These are phyloP conservation scores for Semotilus atromaculatus DNA, from an alignment of 2,797 vertebrate genomes.

Conservation along the genomic window DNA sequence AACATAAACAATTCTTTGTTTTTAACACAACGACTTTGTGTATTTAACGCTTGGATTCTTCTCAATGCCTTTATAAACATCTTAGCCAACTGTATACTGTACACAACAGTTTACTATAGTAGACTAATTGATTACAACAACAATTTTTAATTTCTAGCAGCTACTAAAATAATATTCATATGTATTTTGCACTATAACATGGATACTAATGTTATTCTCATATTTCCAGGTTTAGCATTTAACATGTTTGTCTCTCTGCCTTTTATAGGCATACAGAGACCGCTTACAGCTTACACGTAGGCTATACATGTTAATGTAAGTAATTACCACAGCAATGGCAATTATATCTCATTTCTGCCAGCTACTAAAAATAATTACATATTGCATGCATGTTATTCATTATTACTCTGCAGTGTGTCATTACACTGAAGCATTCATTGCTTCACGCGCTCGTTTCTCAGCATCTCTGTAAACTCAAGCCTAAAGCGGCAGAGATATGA, in stretches of 20 bases:
- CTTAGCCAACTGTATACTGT: neutral
- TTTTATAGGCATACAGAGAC: neutral
- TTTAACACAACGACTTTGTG: neutral
- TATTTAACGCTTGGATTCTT: neutral
- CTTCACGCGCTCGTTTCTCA: neutral
- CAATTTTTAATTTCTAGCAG: neutral
- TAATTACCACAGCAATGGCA: conserved; percentile 15
- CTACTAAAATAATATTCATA: neutral
- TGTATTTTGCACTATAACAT: neutral
- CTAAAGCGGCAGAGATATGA: conserved; percentile 17
- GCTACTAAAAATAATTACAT: conserved; percentile 31
- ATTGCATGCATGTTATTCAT: neutral
- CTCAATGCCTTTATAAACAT: neutral
- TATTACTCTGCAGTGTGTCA: conserved; percentile 17
- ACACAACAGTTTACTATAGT: neutral
- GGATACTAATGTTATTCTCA: neutral
- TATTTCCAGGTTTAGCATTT: neutral
- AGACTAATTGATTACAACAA: neutral
- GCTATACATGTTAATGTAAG: conserved; percentile 8
- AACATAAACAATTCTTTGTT: neutral
- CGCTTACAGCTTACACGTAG: neutral
- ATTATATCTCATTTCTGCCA: conserved; percentile 27
- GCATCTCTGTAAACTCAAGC: conserved; percentile 34
- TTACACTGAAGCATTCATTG: neutral
- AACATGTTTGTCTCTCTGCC: neutral